These are phyloP conservation scores for Amiota communis DNA, from an alignment of 2,888 invertebrate species.

Conservation along the genomic window DNA sequence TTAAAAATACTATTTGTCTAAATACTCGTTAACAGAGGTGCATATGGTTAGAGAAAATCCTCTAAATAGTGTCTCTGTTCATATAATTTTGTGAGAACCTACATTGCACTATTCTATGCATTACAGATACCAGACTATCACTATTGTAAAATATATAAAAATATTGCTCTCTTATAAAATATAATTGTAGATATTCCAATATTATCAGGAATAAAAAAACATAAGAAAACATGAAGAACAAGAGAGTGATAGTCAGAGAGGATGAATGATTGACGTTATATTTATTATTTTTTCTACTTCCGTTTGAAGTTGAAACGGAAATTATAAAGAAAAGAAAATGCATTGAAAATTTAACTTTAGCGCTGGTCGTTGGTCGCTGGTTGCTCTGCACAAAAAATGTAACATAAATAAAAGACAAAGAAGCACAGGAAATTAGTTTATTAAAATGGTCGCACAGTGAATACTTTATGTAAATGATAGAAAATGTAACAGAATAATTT, in stretches of 20 bases:
- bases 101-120: no score
- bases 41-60: no score
- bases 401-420: background rate
- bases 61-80: no score
- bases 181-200: no score
- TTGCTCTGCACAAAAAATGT: background rate
- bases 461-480: background rate
- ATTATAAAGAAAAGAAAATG: conserved; percentile 10
- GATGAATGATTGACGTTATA: background rate
- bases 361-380: background rate
- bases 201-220: background rate
- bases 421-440: conserved; percentile 22
- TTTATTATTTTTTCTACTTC: conserved; percentile 8
- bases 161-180: no score
- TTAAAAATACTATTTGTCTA: no score
- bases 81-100: no score
- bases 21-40: no score
- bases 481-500: background rate
- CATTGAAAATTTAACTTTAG: conserved; percentile 1
- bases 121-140: no score
- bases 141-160: no score
- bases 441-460: conserved; percentile 20
- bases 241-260: background rate
- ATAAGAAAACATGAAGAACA: background rate
- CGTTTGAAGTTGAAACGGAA: conserved; percentile 8